Conservation (phyloP, 2,113 vertebrate species). For the Odocoileus virginianus region DNA sequence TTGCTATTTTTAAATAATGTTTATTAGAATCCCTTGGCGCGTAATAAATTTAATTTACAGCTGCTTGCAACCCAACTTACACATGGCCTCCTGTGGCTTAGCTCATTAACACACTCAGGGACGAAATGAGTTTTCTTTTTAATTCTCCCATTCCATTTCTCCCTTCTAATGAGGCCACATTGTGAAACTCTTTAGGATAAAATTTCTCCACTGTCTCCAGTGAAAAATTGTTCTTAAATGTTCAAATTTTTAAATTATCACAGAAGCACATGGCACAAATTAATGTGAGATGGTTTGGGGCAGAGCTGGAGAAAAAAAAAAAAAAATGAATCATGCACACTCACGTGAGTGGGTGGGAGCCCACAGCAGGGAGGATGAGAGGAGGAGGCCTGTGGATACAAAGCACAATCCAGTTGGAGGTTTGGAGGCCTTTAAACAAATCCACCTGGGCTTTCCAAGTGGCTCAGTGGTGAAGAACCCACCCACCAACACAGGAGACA, state of each 20-base stretch:
- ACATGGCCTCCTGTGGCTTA: constrained; percentile 59
- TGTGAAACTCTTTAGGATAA: neutral
- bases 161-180: constrained; percentile 28
- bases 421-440: neutral
- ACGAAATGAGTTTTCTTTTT: constrained; percentile 59
- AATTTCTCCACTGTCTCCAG: neutral
- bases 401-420: neutral
- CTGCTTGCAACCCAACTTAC: constrained; percentile 16
- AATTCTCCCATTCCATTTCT: constrained; percentile 49
- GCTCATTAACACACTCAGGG: constrained; percentile 59
- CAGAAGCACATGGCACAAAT: neutral
- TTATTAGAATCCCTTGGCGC: constrained; percentile 34
- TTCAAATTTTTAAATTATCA: neutral
- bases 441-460: neutral
- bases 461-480: neutral
- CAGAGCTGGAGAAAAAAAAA: neutral
- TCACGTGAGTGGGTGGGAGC: accelerated
- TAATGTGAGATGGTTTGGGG: neutral
- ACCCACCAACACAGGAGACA: neutral
- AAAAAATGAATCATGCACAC: neutral
- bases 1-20: constrained; percentile 73
- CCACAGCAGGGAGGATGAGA: no score
- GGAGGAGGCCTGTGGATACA: neutral
- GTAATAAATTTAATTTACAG: constrained; percentile 63
- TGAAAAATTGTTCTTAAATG: neutral